phyloP scores from a whole-genome alignment of 2,888 invertebrate genomes.

The Phyllotreta cruciferae region DNA sequence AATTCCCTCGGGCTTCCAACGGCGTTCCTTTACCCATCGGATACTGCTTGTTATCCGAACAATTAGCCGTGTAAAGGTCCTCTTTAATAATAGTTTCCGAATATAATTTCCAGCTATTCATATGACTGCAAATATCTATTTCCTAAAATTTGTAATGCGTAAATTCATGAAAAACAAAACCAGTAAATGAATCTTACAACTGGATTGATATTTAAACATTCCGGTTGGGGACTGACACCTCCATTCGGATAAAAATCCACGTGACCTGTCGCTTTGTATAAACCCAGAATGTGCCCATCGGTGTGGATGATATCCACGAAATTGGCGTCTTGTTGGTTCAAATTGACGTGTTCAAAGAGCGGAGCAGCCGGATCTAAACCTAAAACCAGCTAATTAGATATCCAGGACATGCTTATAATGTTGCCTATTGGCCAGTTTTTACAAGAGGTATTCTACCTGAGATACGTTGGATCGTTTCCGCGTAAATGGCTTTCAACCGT shows the following conservation, averaged over 20 bases:
- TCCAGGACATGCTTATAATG: too few species aligned
- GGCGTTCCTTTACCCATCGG: too few species aligned
- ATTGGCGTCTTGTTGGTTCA: constrained; percentile 5
- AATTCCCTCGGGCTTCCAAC: too few species aligned
- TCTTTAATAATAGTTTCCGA: too few species aligned
- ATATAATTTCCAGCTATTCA: too few species aligned
- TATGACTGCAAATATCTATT: too few species aligned
- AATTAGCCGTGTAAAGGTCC: too few species aligned
- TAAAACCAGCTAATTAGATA: not conserved
- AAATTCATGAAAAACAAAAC: too few species aligned
- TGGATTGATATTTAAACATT: not conserved
- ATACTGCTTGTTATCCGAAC: too few species aligned
- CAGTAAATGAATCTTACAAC: not conserved
- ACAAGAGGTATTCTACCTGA: not conserved
- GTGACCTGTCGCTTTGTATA: not conserved
- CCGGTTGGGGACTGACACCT: constrained; percentile 5
- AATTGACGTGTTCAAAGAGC: not conserved
- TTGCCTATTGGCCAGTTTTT: too few species aligned
- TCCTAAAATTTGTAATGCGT: too few species aligned
- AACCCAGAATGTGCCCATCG: not conserved
- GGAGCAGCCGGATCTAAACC: constrained; percentile 9
- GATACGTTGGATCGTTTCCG: not conserved
- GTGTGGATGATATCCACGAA: constrained; percentile 8
- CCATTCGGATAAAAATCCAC: constrained; percentile 12
- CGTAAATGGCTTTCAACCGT: not conserved